Percentiles rank a stretch among this genome's conserved stretches.
Conservation (phyloP, 2,888 invertebrate genomes). For the Andrena chrysosceles region DNA sequence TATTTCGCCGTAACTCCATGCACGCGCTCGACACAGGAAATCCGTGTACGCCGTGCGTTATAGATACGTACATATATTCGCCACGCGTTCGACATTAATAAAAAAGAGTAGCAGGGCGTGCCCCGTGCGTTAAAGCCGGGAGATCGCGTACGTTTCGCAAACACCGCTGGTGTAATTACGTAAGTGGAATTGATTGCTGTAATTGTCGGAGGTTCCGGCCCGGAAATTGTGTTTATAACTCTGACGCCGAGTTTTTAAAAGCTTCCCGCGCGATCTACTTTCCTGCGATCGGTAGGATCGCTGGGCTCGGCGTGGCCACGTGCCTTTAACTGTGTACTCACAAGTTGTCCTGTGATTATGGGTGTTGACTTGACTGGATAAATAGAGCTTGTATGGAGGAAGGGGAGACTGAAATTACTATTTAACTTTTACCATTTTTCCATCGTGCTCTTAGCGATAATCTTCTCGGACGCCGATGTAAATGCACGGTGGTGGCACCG, state of each 20-base stretch:
- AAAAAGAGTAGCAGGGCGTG: constrained; percentile 38
- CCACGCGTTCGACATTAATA: constrained; percentile 3
- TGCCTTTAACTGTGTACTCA: background rate
- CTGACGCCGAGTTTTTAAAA: constrained; percentile 58
- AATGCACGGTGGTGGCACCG: background rate
- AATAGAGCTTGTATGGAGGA: background rate
- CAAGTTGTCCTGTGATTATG: too few relatives aligned
- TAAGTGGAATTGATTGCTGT: constrained; percentile 65
- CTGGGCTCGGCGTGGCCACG: background rate
- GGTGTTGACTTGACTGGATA: background rate
- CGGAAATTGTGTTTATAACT: constrained; percentile 68
- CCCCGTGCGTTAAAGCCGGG: constrained; percentile 42
- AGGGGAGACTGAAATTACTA: background rate
- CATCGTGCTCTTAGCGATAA: background rate
- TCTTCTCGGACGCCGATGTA: background rate
- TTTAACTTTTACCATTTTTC: background rate
- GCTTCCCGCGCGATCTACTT: constrained; percentile 54
- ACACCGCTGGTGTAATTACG: constrained; percentile 53
- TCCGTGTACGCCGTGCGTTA: background rate
- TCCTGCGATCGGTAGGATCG: constrained; percentile 10
- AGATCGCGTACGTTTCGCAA: constrained; percentile 53
- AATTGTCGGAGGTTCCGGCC: constrained; percentile 69
- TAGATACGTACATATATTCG: background rate
- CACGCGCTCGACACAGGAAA: constrained; percentile 16
- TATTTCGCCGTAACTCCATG: background rate